Evolutionary conservation across 2,888 invertebrate species (phyloP), one percentile per base, ranked within the genome.

Genomic region (Sarcophaga carnaria): DNA sequence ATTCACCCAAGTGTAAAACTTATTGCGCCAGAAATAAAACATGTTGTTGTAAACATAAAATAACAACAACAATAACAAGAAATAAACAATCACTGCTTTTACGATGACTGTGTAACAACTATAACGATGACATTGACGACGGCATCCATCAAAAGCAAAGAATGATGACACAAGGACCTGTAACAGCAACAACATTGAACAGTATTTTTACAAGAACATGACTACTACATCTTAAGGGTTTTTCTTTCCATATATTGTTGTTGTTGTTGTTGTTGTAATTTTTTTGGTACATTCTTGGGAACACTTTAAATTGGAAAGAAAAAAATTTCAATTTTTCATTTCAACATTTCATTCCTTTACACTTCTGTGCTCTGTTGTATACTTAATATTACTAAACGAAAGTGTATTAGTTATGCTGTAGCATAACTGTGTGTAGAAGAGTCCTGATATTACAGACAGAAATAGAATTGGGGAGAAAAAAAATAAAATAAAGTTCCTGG

Each of bases 21-120:
- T 87, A 88, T 87, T 86, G 85, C 81, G 70, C 71, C 80, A 84
- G 69, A 81, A 84, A 86, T 87, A 84, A 80, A 83, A 79, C 77
- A 69, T 85, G 49, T 67, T 83, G 78, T 78, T 66, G 81, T 69
- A 14, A 54, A 59, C 72, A 63, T 45, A 80, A 22, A 64, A 64
- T 47, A 49, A 76, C 27, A 76, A 54, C 17, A 62, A 59, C 6
- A 71, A 37, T 8, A 45, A 22, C n/a, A 70, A 63, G 14, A 64
- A 59, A 20, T 11, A 80, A 80, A n/a, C 64, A 72, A 59, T 59
- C 60, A 69, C 45, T 22, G 14, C 47, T 60, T 60, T 22, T 69
- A 49, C n/a, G 25, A 47, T 8, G 20, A 17, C 10, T 59, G 14
- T 1, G 4, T 14, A 49, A 49, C 49, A 49, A 49, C 49, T 14